Evolutionary conservation across 1,140 invertebrate species (phyloP), one percentile per base, ranked within the genome.

Genomic region (Ceratina japonica): DNA sequence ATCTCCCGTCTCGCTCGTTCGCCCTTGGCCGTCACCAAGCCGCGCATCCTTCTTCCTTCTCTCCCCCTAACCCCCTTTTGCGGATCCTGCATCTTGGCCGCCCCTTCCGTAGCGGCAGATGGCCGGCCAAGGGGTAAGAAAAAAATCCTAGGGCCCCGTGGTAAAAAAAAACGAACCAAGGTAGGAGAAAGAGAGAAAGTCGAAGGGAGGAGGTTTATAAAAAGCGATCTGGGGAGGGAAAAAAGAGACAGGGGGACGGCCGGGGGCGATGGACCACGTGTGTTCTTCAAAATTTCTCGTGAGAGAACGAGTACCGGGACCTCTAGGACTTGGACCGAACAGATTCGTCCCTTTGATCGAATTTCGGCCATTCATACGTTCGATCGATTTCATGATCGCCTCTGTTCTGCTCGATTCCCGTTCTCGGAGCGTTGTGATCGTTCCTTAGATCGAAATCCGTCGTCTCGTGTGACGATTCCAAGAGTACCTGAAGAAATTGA

Each of bases 121-220:
- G 92, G 92, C 91, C 87, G 86, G 90, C 91, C 87, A 92, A 92
- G 92, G 92, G 92, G 92, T 92, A 92, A 92, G 91, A 88, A 89
- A 89, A 86, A 88, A 89, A 88, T 85, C 86, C 85, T 82, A 78
- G 79, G 79, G 82, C 82, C 83, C 80, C 71, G 27, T 51, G 61
- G 66, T 87, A 88, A 86, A 81, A 73, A 71, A 76, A 83, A 79
- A 78, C 77, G 80, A 90, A 90, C 89, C 91, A 87, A 86, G 89
- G 90, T 87, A 5, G 86, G 86, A 87, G 89, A 89, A 71, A 68
- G 68, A 62, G 74, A 56, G 68, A 68, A 68, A 80, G 83, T 66
- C 31, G 49, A 89, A 79, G 69, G 69, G 74, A 73, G 79, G 76
- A 81, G 86, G 88, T 91, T 90, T 88, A 90, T 91, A 92, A 92